Conservation (phyloP, 1,140 invertebrate genomes). For the Elysia chlorotica region DNA sequence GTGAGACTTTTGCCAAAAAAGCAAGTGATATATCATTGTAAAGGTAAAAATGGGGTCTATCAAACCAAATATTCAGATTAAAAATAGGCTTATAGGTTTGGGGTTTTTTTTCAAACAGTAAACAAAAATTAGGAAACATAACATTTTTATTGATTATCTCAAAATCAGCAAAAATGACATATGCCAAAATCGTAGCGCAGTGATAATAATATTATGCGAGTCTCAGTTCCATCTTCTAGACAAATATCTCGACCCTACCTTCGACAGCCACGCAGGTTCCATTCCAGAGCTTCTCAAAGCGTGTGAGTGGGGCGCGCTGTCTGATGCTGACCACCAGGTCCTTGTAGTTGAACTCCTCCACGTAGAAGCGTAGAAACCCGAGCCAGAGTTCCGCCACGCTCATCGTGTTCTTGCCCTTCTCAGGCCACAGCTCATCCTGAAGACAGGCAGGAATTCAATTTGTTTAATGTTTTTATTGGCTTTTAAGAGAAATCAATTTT, state of each 20-base stretch:
- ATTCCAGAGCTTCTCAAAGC: constrained; percentile 70
- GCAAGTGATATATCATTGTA: no score
- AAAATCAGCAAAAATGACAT: background rate
- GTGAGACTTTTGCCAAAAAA: no score
- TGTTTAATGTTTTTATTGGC: no score
- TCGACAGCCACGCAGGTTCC: constrained; percentile 68
- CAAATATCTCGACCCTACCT: constrained; percentile 46
- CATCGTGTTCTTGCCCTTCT: constrained; percentile 63
- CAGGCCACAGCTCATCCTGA: constrained; percentile 64
- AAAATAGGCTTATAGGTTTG: background rate
- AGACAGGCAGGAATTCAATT: no score
- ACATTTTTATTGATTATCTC: background rate
- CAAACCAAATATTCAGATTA: background rate
- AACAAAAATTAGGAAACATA: background rate
- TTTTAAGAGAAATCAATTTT: no score
- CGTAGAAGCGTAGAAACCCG: constrained; percentile 67
- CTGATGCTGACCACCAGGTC: constrained; percentile 67
- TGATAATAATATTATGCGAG: background rate
- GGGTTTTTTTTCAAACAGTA: background rate
- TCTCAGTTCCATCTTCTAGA: background rate
- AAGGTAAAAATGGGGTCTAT: no score
- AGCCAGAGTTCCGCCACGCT: constrained; percentile 67
- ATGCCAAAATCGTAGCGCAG: no score
- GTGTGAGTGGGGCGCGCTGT: constrained; percentile 61
- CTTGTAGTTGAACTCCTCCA: constrained; percentile 67